These are phyloP conservation scores for Isurus oxyrinchus DNA, from an alignment of 2,113 vertebrate species.

Conservation along the genomic window DNA sequence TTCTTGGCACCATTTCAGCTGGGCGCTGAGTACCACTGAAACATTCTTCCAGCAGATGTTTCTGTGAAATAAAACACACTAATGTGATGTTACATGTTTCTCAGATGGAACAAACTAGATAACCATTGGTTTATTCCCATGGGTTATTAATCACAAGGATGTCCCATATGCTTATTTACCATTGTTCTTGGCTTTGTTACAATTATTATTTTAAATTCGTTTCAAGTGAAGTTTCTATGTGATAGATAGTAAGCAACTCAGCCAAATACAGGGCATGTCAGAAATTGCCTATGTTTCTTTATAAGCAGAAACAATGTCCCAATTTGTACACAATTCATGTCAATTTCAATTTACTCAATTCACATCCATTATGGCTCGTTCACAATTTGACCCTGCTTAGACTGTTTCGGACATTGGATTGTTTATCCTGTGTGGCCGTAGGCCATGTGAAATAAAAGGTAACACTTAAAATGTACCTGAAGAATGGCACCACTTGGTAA, in stretches of 20 bases:
- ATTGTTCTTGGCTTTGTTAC: constrained; percentile 11
- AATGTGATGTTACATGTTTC: not conserved
- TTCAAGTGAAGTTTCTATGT: not conserved
- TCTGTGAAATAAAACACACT: constrained; percentile 21
- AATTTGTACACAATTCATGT: not conserved
- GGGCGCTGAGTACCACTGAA: not conserved
- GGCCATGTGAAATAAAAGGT: not conserved
- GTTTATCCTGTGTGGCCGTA: not conserved
- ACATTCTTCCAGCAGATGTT: constrained; percentile 23
- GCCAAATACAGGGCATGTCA: not conserved
- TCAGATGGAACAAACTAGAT: constrained; percentile 26
- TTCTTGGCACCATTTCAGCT: constrained; percentile 3
- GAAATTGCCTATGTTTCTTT: not conserved
- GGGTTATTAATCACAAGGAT: not conserved
- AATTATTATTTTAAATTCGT: constrained; percentile 7
- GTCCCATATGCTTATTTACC: constrained; percentile 6
- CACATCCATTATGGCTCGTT: not conserved
- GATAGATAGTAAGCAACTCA: not conserved
- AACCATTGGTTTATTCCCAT: constrained; percentile 27
- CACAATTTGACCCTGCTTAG: not conserved
- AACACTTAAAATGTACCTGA: not conserved
- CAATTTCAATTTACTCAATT: not conserved
- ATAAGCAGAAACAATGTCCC: not conserved
- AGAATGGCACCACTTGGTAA: not conserved
- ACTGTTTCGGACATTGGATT: not conserved